phyloP scores from a whole-genome alignment of 2,888 invertebrate genomes.

The Carabus problematicus region DNA sequence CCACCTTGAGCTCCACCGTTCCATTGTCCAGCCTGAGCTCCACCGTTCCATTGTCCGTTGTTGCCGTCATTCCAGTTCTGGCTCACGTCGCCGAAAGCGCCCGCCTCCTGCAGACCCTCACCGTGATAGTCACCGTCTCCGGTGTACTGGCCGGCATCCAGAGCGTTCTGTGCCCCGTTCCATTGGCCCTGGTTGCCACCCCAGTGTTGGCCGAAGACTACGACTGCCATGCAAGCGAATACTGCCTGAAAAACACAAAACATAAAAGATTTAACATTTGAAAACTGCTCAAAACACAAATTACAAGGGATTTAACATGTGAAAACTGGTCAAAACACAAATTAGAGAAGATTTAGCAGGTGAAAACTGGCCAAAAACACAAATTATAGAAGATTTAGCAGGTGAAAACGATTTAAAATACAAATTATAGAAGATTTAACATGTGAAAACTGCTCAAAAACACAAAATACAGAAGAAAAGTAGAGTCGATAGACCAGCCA shows the following conservation, averaged over 20 bases:
- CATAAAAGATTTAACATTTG: too few relatives aligned
- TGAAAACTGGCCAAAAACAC: too few relatives aligned
- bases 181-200: constrained; percentile 44
- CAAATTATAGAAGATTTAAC: too few relatives aligned
- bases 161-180: constrained; percentile 49
- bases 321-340: too few relatives aligned
- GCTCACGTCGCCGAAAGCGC: constrained; percentile 53
- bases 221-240: constrained; percentile 50
- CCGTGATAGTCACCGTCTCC: constrained; percentile 59
- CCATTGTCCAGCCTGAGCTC: constrained; percentile 33
- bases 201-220: constrained; percentile 46
- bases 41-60: constrained; percentile 18
- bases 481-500: too few relatives aligned
- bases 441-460: too few relatives aligned
- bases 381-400: too few relatives aligned
- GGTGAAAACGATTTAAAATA: too few relatives aligned
- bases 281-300: too few relatives aligned
- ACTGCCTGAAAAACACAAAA: constrained; percentile 49
- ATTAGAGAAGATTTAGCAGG: too few relatives aligned
- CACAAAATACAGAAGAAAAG: too few relatives aligned
- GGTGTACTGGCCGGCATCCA: constrained; percentile 56
- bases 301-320: too few relatives aligned
- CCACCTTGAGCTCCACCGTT: constrained; percentile 42
- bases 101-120: constrained; percentile 59
- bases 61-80: constrained; percentile 45